Evolutionary conservation across 2,888 invertebrate species (phyloP), one percentile per base, ranked within the genome.

Genomic region (Anagyrus pseudococci): DNA sequence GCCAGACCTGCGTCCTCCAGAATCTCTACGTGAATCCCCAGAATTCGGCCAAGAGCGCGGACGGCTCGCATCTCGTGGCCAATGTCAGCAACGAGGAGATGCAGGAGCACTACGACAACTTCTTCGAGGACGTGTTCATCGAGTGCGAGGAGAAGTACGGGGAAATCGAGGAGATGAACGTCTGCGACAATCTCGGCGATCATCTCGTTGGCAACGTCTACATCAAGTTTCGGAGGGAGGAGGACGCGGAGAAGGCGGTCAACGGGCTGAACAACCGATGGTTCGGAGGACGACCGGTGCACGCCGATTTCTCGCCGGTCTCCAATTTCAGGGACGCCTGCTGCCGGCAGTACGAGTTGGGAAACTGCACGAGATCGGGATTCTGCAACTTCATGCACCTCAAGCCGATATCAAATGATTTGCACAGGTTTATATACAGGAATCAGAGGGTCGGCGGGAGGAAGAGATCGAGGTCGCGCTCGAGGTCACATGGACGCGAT

Each of bases 341-440:
- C 79, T 99, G 99, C 80, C 90, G 99, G 40, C 99, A 99, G 83
- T 99, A 99, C 81, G 98, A 99, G 84, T 97, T 98, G 95, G 98
- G 97, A 1, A 98, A 98, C 83, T 99, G 99, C 81, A 98, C 97
- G 0, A 88, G 98, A 60, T 97, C 97, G 73, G 99, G 98, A 40
- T 99, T 99, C 83, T 99, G 99, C 82, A 99, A 99, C 84, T 99
- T 99, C 83, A 99, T 99, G 99, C 99, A 99, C 80, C 85, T 99
- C 80, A 99, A 99, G 79, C 98, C 98, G 13, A 98, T 99, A 73
- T 98, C 98, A 0, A 86, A 97, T 67, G 97, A 98, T 79, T 83
- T 98, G 61, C 86, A 97, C 68, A 89, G 96, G 83, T 88, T 92
- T 80, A 78, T 91, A 73, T 90, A 92, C 82, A 88, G 91, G 49